phyloP scores from a whole-genome alignment of 2,888 invertebrate species.

The Philaethria dido region DNA sequence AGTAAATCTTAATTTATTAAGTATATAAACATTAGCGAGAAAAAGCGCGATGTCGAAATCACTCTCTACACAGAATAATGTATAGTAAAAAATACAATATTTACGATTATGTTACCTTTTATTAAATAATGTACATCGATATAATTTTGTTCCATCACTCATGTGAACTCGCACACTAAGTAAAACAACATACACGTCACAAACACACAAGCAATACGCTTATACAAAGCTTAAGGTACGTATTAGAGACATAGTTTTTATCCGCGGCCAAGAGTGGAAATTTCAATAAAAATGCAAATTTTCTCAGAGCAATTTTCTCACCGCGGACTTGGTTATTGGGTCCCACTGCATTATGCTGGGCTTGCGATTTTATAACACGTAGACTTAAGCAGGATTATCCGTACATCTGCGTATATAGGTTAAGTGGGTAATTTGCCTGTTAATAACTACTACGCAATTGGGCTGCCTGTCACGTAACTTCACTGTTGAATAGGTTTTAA shows the following conservation, averaged over 20 bases:
- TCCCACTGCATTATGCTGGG: constrained; percentile 67
- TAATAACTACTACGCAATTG: constrained; percentile 22
- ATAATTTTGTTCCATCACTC: constrained; percentile 29
- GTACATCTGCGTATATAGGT: constrained; percentile 45
- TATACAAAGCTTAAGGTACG: constrained; percentile 72
- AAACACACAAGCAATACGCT: constrained; percentile 56
- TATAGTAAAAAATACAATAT: no score
- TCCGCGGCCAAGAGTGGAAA: constrained; percentile 76
- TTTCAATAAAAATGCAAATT: constrained; percentile 83
- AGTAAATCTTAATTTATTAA: no score
- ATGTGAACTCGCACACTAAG: constrained; percentile 49
- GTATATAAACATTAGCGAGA: no score
- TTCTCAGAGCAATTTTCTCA: constrained; percentile 74
- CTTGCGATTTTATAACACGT: constrained; percentile 28
- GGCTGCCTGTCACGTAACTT: constrained; percentile 5
- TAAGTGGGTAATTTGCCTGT: constrained; percentile 15
- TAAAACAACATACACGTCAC: constrained; percentile 46
- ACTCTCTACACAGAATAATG: no score
- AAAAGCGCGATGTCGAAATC: no score
- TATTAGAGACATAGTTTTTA: constrained; percentile 76
- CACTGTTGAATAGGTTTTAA: constrained; percentile 1
- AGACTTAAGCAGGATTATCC: constrained; percentile 47
- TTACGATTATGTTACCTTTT: background rate
- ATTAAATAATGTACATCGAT: constrained; percentile 4
- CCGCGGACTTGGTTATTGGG: constrained; percentile 70